Evolutionary conservation across 2,113 vertebrate species (phyloP).

Genomic region (Macaca nemestrina): DNA sequence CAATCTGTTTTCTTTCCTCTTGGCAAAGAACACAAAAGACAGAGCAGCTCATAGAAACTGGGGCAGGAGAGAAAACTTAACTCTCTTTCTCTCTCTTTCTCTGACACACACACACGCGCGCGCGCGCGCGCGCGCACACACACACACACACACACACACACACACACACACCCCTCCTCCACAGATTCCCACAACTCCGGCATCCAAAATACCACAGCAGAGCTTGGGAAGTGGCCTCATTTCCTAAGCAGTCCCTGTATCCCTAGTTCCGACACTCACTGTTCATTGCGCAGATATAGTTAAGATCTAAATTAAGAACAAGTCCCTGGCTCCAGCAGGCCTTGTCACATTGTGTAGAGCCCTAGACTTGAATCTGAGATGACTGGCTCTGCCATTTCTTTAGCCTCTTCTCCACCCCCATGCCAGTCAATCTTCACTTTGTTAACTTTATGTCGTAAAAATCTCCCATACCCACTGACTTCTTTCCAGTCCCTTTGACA

Average conservation of each 20-base stretch:
- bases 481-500: background rate
- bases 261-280: background rate
- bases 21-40: slow-evolving; percentile 79
- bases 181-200: slow-evolving; percentile 46
- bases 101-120: background rate
- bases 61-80: slow-evolving; percentile 71
- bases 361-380: background rate
- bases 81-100: background rate
- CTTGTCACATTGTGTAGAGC: background rate
- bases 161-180: background rate
- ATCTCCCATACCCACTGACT: background rate
- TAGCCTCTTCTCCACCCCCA: background rate
- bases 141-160: background rate
- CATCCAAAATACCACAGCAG: slow-evolving; percentile 21
- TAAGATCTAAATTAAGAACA: slow-evolving; percentile 63
- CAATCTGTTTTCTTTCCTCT: slow-evolving; percentile 81
- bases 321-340: background rate
- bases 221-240: slow-evolving; percentile 53
- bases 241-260: background rate
- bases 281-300: slow-evolving; percentile 45
- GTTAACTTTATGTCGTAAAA: slow-evolving; percentile 3
- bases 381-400: background rate
- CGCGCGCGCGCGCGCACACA: background rate
- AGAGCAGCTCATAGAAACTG: slow-evolving; percentile 80
- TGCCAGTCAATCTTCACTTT: slow-evolving; percentile 16